Evolutionary conservation across 2,113 vertebrate genomes (phyloP).

Genomic region (Gambusia affinis): DNA sequence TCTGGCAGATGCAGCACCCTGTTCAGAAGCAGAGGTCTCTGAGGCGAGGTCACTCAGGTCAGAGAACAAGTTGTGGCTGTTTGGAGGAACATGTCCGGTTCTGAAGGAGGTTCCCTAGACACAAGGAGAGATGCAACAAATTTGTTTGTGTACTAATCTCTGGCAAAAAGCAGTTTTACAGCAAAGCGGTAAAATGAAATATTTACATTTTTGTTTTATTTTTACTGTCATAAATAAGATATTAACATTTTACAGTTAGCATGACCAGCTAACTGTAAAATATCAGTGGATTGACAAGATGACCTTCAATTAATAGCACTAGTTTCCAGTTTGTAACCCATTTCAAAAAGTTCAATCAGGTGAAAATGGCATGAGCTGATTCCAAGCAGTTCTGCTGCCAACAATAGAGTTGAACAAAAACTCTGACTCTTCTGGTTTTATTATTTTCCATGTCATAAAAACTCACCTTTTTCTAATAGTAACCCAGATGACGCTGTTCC

Average conservation of each 20-base stretch:
- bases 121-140: not conserved
- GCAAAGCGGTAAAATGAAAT: too few relatives aligned
- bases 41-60: constrained; percentile 54
- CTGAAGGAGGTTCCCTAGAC: constrained; percentile 40
- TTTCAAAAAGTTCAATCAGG: not conserved
- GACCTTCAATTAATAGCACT: not conserved
- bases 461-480: too few relatives aligned
- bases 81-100: constrained; percentile 3
- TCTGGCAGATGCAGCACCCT: not conserved
- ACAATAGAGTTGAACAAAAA: not conserved
- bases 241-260: too few relatives aligned
- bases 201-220: too few relatives aligned
- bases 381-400: not conserved
- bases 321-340: not conserved
- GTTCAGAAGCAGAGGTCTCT: constrained; percentile 18
- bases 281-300: not conserved
- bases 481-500: too few relatives aligned
- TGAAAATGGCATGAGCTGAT: not conserved
- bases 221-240: too few relatives aligned
- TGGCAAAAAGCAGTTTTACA: not conserved
- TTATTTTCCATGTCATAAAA: not conserved
- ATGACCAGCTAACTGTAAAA: too few relatives aligned
- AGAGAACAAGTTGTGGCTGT: constrained; percentile 7
- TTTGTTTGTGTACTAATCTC: not conserved
- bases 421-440: not conserved